Evolutionary conservation across 2,113 vertebrate species (phyloP).

Genomic region (Trinectes maculatus): DNA sequence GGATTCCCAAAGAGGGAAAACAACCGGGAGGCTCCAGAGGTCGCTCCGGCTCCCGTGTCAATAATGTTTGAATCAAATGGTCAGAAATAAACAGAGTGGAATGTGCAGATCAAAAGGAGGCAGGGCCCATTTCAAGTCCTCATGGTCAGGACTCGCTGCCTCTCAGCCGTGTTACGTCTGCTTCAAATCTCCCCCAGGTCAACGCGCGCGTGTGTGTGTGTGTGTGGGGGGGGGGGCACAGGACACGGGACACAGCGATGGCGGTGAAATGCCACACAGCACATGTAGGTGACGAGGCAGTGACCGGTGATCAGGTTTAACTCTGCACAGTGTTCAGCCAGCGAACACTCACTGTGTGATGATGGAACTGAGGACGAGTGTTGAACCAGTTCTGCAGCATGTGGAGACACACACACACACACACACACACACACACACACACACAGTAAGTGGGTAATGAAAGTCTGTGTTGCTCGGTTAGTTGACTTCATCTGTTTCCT

Average conservation of each 20-base stretch:
- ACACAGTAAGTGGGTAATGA: slow-evolving; percentile 1
- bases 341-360: too few species aligned
- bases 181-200: slow-evolving; percentile 49
- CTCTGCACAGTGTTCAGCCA: too few species aligned
- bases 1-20: too few species aligned
- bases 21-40: too few species aligned
- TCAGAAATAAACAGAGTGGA: slow-evolving; percentile 43
- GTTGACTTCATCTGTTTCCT: slow-evolving; percentile 28
- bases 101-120: slow-evolving; percentile 43
- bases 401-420: too few species aligned
- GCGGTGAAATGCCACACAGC: slow-evolving; percentile 52
- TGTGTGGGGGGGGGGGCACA: neutral
- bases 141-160: slow-evolving; percentile 16
- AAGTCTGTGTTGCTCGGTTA: slow-evolving; percentile 5
- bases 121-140: slow-evolving; percentile 40
- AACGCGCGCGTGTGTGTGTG: neutral
- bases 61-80: slow-evolving; percentile 44
- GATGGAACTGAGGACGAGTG: too few species aligned
- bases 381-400: too few species aligned
- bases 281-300: slow-evolving; percentile 48
- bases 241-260: slow-evolving; percentile 25
- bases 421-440: too few species aligned
- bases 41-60: slow-evolving; percentile 12
- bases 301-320: slow-evolving; percentile 46
- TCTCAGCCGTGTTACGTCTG: slow-evolving; percentile 22